Conservation (phyloP, 2,113 vertebrate genomes). For the Tichodroma muraria region DNA sequence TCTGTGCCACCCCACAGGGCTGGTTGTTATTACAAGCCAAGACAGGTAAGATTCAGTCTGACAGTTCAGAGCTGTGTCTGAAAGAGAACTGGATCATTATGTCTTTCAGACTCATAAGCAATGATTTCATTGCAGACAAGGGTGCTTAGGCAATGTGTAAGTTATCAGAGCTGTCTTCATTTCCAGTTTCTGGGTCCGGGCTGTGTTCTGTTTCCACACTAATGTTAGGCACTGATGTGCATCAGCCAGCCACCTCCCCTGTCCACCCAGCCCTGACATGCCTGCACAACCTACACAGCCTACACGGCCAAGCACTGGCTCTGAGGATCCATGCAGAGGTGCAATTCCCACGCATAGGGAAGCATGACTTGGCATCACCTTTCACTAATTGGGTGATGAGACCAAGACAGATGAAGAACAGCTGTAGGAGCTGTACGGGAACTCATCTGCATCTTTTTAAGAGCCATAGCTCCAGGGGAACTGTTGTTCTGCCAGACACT, state of each 20-base stretch:
- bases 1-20: neutral
- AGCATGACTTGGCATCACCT: neutral
- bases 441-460: neutral
- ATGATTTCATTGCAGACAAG: neutral
- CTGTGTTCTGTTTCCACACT: neutral
- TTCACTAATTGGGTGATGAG: conserved; percentile 58
- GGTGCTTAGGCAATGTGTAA: neutral
- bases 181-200: neutral
- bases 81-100: neutral
- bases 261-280: neutral
- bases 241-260: neutral
- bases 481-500: neutral
- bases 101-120: neutral
- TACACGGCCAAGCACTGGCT: neutral
- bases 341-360: neutral
- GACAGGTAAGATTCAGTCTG: neutral
- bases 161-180: neutral
- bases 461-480: conserved; percentile 25
- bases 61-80: neutral
- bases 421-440: conserved; percentile 44
- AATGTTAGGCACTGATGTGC: neutral
- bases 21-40: neutral
- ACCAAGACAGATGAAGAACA: conserved; percentile 50
- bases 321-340: neutral
- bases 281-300: neutral